Percentiles rank a stretch among this genome's conserved stretches.
Evolutionary conservation across 1,140 invertebrate species (phyloP).

Genomic region (Drosophila melanica): DNA sequence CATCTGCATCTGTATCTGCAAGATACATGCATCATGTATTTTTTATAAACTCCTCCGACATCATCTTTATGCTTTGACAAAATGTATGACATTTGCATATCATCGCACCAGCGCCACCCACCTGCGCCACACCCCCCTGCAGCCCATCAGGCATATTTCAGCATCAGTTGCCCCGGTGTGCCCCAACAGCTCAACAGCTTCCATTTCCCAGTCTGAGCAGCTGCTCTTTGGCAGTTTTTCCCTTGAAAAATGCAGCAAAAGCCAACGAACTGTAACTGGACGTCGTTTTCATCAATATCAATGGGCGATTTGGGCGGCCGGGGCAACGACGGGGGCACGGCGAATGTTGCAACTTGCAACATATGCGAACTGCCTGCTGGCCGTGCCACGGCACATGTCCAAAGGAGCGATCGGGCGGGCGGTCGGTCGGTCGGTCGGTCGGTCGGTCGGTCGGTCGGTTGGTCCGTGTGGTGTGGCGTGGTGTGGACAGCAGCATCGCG

Average conservation of each 20-base stretch:
- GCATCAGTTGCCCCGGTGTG: constrained; percentile 20
- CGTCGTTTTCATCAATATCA: constrained; percentile 82
- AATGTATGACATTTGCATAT: constrained; percentile 78
- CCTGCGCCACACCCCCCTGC: not conserved
- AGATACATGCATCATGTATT: constrained; percentile 74
- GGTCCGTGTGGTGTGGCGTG: constrained; percentile 12
- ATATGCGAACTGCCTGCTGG: constrained; percentile 63
- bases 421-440: too few species aligned
- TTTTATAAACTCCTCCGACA: constrained; percentile 71
- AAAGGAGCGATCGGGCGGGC: not conserved
- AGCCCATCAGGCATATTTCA: constrained; percentile 7
- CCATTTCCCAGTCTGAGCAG: constrained; percentile 34
- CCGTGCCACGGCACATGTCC: constrained; percentile 41
- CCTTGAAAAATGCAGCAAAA: constrained; percentile 76
- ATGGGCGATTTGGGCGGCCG: constrained; percentile 63
- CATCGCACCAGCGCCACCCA: constrained; percentile 48
- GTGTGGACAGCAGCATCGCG: constrained; percentile 72
- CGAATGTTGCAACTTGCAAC: constrained; percentile 69
- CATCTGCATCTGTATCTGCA: constrained; percentile 37
- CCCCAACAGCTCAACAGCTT: not conserved
- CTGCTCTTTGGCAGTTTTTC: constrained; percentile 51
- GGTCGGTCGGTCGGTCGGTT: too few species aligned
- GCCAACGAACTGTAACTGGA: constrained; percentile 82
- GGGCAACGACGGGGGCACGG: constrained; percentile 33
- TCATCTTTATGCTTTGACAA: constrained; percentile 82